These are phyloP conservation scores for Xylophagus ater DNA, from an alignment of 2,888 invertebrate genomes.

Conservation along the genomic window DNA sequence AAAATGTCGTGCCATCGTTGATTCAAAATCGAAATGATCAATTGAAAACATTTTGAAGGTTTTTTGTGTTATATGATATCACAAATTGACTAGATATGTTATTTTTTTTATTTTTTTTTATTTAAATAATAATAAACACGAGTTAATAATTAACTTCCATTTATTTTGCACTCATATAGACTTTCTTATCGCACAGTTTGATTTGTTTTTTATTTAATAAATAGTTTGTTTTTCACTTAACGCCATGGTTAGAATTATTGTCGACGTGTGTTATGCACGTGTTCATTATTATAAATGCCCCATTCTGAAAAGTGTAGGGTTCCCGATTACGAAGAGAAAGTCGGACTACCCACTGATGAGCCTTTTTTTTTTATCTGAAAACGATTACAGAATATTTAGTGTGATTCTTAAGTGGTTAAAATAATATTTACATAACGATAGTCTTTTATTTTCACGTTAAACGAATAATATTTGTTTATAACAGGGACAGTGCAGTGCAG, in stretches of 20 bases:
- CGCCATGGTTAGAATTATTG: background rate
- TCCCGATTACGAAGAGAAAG: no score
- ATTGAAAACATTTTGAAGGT: conserved; percentile 48
- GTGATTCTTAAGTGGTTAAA: no score
- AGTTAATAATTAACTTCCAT: conserved; percentile 2
- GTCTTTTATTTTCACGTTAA: no score
- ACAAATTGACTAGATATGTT: background rate
- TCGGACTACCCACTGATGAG: no score
- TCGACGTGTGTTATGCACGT: conserved; percentile 3
- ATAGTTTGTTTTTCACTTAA: conserved; percentile 8
- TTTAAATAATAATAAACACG: background rate
- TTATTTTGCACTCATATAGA: background rate
- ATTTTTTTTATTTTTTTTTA: background rate
- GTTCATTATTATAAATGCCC: no score
- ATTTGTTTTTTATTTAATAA: background rate
- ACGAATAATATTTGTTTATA: no score
- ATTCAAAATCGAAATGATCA: conserved; percentile 57
- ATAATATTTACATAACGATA: no score
- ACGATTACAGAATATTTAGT: no score
- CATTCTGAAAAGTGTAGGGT: no score
- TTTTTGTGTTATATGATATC: conserved; percentile 4
- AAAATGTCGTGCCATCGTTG: conserved; percentile 55
- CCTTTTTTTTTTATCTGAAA: no score
- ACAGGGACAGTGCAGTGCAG: no score
- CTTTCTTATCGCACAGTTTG: conserved; percentile 3